phyloP scores from a whole-genome alignment of 2,888 invertebrate genomes.

The Epicampocera succincta region DNA sequence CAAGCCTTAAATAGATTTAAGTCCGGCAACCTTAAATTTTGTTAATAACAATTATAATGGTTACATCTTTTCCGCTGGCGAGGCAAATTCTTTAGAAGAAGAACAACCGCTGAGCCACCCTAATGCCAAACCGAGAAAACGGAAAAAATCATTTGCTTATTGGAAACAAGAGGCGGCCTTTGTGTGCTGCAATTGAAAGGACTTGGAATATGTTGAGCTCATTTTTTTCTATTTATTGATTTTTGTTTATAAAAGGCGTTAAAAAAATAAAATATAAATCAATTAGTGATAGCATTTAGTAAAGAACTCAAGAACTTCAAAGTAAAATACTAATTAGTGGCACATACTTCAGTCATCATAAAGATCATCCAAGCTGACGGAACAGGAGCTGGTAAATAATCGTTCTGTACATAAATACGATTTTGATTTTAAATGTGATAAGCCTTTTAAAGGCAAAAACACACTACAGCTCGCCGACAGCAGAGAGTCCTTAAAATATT shows the following conservation, averaged over 20 bases:
- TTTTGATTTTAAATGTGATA: too few relatives aligned
- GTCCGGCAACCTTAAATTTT: too few relatives aligned
- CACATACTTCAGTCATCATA: not conserved
- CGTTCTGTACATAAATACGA: too few relatives aligned
- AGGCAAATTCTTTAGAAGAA: too few relatives aligned
- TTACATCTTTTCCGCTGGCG: too few relatives aligned
- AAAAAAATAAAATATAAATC: not conserved
- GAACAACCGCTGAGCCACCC: too few relatives aligned
- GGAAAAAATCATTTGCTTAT: not conserved
- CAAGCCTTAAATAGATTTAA: too few relatives aligned
- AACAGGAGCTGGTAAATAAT: too few relatives aligned
- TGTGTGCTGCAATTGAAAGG: not conserved
- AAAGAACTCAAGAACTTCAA: not conserved
- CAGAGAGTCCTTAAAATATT: too few relatives aligned
- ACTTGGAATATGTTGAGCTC: not conserved
- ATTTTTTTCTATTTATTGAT: constrained; percentile 4
- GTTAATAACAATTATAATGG: too few relatives aligned
- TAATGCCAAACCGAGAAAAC: not conserved
- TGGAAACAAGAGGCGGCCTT: not conserved
- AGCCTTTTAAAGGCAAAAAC: too few relatives aligned
- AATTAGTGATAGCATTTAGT: constrained; percentile 1
- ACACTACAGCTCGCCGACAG: too few relatives aligned
- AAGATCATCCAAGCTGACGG: not conserved
- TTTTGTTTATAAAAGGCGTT: not conserved
- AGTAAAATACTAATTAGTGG: constrained; percentile 2